phyloP scores from a whole-genome alignment of 2,888 invertebrate genomes.

The Zaprionus lineosus region DNA sequence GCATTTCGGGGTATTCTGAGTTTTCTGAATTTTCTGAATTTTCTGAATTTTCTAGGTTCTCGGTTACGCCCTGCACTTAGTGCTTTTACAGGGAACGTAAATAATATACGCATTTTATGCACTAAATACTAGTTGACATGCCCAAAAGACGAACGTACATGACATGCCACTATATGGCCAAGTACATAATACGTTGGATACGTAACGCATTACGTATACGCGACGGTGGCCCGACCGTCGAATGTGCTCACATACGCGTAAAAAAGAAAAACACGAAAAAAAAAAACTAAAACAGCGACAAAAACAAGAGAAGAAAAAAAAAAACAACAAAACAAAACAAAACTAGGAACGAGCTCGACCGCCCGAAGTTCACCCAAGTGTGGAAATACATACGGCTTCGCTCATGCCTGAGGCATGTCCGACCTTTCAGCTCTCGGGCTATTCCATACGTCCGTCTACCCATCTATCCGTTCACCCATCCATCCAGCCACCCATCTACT shows the following conservation, averaged over 20 bases:
- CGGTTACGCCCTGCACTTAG: conserved; percentile 32
- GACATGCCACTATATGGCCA: conserved; percentile 16
- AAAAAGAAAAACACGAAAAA: conserved; percentile 40
- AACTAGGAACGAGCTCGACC: conserved; percentile 25
- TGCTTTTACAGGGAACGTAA: conserved; percentile 49
- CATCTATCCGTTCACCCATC: background rate
- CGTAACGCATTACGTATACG: conserved; percentile 40
- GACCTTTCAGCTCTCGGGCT: background rate
- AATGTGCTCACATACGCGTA: conserved; percentile 62
- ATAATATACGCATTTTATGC: conserved; percentile 70
- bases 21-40: no score
- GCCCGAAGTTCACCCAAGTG: conserved; percentile 44
- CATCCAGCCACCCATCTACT: background rate
- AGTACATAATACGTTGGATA: conserved; percentile 1
- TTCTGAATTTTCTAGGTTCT: no score
- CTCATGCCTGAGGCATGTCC: conserved; percentile 21
- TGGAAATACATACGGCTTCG: conserved; percentile 52
- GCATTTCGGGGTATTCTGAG: no score
- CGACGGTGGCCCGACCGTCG: conserved; percentile 37
- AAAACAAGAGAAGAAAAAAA: no score
- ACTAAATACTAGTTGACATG: conserved; percentile 70
- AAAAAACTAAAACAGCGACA: no score
- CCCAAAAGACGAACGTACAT: conserved; percentile 34
- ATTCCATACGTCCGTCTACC: background rate
- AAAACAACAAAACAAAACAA: no score